Percentiles rank a stretch among this genome's conserved stretches.
These are phyloP conservation scores for Dinocampus coccinellae DNA, from an alignment of 2,888 invertebrate species.

Conservation along the genomic window DNA sequence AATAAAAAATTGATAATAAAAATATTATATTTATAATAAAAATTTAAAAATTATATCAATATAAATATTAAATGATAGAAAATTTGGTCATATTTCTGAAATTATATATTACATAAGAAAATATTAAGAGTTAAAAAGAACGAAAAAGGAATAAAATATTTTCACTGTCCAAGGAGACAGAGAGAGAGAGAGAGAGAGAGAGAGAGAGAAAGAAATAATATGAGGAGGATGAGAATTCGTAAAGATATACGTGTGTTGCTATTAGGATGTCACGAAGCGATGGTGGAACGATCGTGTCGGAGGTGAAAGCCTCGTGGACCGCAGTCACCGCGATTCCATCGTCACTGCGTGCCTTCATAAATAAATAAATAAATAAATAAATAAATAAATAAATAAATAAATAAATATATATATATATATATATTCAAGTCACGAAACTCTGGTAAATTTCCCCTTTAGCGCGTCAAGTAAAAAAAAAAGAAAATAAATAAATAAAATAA, in stretches of 20 bases:
- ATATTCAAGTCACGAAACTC: background rate
- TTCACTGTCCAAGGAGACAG: background rate
- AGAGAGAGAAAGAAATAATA: background rate
- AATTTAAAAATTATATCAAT: background rate
- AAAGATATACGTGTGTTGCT: background rate
- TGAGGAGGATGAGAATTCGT: slow-evolving; percentile 14
- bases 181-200: background rate
- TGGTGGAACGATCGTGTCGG: slow-evolving; percentile 27
- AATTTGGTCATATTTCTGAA: background rate
- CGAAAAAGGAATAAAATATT: background rate
- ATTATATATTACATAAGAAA: background rate
- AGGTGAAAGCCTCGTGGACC: slow-evolving; percentile 48
- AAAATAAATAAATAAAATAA: background rate
- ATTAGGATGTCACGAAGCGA: slow-evolving; percentile 4
- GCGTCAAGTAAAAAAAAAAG: too few relatives aligned
- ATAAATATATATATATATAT: background rate
- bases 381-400: too few relatives aligned
- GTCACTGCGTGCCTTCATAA: slow-evolving; percentile 8
- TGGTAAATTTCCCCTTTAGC: background rate
- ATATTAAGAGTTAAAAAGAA: background rate
- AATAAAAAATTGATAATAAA: too few relatives aligned
- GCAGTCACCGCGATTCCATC: slow-evolving; percentile 39
- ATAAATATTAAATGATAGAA: background rate
- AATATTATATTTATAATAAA: too few relatives aligned
- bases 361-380: background rate